These are phyloP conservation scores for Sebastes cheni DNA, from an alignment of 2,797 vertebrate genomes.

Conservation along the genomic window DNA sequence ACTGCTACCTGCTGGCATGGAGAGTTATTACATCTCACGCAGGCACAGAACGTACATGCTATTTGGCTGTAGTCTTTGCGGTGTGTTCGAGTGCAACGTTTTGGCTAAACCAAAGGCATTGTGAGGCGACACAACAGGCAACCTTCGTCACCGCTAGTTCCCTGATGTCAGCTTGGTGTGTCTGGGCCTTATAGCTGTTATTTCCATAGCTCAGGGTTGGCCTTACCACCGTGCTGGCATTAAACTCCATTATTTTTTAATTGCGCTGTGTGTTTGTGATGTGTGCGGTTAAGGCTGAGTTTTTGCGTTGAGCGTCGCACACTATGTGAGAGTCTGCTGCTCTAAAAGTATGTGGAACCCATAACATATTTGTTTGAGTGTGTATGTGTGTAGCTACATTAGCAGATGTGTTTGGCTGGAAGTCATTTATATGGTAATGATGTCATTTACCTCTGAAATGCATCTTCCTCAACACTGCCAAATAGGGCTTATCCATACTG, in stretches of 20 bases:
- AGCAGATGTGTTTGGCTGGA: conserved; percentile 84
- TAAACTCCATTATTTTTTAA: conserved; percentile 5
- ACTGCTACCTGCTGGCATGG: too few species aligned
- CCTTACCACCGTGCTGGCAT: background rate
- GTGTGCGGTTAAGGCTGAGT: background rate
- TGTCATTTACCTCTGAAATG: conserved; percentile 86
- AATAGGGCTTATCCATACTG: conserved; percentile 76
- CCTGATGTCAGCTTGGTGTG: background rate
- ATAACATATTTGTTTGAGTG: conserved; percentile 26
- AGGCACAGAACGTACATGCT: too few species aligned
- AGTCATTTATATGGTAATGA: conserved; percentile 89
- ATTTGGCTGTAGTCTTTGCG: too few species aligned
- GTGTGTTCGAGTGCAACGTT: too few species aligned
- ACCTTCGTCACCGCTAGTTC: background rate
- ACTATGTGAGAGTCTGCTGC: conserved; percentile 15
- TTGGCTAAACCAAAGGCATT: too few species aligned
- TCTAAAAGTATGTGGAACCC: conserved; percentile 32
- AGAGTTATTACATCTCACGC: too few species aligned
- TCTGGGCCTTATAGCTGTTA: background rate
- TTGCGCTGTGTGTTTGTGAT: background rate
- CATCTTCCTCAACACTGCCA: conserved; percentile 80
- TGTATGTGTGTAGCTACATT: conserved; percentile 65
- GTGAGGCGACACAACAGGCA: too few species aligned
- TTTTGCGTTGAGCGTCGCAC: background rate
- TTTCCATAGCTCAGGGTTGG: background rate